Evolutionary conservation across 2,797 vertebrate species (phyloP).

Genomic region (Sebastes umbrosus): DNA sequence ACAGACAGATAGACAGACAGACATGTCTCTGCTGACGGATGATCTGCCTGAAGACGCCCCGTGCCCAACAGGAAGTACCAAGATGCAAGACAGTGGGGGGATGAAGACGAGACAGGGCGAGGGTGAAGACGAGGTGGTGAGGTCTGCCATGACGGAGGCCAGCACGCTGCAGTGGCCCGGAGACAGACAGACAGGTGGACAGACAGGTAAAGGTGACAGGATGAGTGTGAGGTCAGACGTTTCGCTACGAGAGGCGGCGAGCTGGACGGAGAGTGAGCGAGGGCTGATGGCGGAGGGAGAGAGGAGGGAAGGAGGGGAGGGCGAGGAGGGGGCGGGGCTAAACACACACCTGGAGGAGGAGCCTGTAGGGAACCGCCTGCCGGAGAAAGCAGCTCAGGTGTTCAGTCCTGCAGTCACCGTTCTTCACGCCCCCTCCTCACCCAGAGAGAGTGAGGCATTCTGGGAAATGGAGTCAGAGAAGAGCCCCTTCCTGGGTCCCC

Average conservation of each 20-base stretch:
- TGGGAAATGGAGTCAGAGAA: slow-evolving; percentile 67
- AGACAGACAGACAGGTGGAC: slow-evolving; percentile 8
- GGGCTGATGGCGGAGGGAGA: slow-evolving; percentile 13
- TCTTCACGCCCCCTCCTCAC: slow-evolving; percentile 33
- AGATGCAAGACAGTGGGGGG: background rate
- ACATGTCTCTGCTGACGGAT: slow-evolving; percentile 1
- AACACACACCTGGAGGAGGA: background rate
- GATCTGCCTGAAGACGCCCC: background rate
- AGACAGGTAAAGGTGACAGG: slow-evolving; percentile 24
- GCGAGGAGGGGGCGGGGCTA: background rate
- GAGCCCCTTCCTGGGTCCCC: slow-evolving; percentile 46
- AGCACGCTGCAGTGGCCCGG: slow-evolving; percentile 52
- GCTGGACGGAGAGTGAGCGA: slow-evolving; percentile 63
- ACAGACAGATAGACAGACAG: background rate
- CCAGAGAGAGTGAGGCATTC: slow-evolving; percentile 36
- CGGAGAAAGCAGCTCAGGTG: slow-evolving; percentile 73
- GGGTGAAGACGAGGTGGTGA: background rate
- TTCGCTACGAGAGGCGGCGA: slow-evolving; percentile 35
- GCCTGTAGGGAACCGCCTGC: slow-evolving; percentile 66
- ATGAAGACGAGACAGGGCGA: background rate
- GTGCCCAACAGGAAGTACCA: background rate
- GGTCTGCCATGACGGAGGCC: slow-evolving; percentile 16
- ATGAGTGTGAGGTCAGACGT: slow-evolving; percentile 34
- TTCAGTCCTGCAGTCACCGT: slow-evolving; percentile 76
- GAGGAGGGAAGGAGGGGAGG: background rate